Conservation (phyloP, 2,113 vertebrate species). For the Melierax canorus region DNA sequence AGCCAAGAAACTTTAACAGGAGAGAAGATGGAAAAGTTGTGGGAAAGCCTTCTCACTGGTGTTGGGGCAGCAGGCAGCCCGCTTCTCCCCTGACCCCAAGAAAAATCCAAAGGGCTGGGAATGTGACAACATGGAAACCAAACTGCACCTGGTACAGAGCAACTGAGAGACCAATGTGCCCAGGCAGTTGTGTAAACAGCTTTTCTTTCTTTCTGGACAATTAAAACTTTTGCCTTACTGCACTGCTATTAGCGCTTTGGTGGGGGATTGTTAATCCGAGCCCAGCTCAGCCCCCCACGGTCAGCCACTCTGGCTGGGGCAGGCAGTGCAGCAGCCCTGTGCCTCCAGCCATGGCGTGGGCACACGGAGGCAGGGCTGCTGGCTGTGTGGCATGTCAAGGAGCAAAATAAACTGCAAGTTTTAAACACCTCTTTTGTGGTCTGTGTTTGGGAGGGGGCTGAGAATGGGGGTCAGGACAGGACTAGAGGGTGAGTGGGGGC, state of each 20-base stretch:
- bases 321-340: neutral
- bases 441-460: neutral
- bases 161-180: neutral
- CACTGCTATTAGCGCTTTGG: neutral
- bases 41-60: accelerated
- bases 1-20: too few species aligned
- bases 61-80: neutral
- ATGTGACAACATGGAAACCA: neutral
- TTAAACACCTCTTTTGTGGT: neutral
- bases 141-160: neutral
- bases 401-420: neutral
- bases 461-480: accelerated
- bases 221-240: conserved; percentile 41
- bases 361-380: accelerated
- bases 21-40: too few species aligned
- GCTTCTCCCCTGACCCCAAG: neutral
- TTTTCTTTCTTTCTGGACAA: neutral
- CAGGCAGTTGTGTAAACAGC: neutral
- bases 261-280: too few species aligned
- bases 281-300: neutral
- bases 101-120: neutral
- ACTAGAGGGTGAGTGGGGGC: neutral
- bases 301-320: neutral
- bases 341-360: accelerated
- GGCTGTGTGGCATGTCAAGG: neutral